Conservation (phyloP, 2,888 invertebrate species). For the Drosophila leonis region DNA sequence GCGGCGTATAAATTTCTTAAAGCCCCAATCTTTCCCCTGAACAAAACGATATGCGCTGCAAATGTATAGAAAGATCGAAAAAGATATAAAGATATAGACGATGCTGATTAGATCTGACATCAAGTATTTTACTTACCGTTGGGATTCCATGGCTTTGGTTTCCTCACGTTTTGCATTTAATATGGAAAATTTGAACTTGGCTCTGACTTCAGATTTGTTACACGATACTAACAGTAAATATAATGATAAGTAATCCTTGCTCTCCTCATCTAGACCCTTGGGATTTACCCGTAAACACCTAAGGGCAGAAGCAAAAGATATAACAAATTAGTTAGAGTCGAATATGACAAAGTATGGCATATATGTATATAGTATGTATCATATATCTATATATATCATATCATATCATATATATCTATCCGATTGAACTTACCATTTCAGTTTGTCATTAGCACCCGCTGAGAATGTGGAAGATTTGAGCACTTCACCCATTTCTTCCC, state of each 20-base stretch:
- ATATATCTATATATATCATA: background rate
- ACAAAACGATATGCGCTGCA: constrained; percentile 98
- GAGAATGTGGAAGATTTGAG: constrained; percentile 99
- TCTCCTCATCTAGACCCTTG: constrained; percentile 99
- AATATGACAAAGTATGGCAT: background rate
- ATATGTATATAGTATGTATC: background rate
- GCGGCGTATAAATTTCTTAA: constrained; percentile 99
- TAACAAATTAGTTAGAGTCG: background rate
- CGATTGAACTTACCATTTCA: constrained; percentile 93
- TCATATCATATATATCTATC: no score
- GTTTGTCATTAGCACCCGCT: constrained; percentile 99
- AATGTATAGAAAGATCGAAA: background rate
- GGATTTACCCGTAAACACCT: constrained; percentile 99
- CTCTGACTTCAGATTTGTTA: constrained; percentile 99
- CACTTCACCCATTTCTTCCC: constrained; percentile 99
- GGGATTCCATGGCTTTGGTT: constrained; percentile 99
- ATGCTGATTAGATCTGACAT: background rate
- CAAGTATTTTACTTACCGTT: constrained; percentile 84
- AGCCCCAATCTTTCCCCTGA: constrained; percentile 99
- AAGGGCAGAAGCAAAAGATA: background rate
- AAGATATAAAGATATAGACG: background rate
- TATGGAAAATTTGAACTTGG: constrained; percentile 99
- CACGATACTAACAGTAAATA: constrained; percentile 99
- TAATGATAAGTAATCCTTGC: constrained; percentile 99
- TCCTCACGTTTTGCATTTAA: constrained; percentile 99